Base-by-base conservation (phyloP, 1,140 invertebrate species). In the Platorchestia sp. region DNA sequence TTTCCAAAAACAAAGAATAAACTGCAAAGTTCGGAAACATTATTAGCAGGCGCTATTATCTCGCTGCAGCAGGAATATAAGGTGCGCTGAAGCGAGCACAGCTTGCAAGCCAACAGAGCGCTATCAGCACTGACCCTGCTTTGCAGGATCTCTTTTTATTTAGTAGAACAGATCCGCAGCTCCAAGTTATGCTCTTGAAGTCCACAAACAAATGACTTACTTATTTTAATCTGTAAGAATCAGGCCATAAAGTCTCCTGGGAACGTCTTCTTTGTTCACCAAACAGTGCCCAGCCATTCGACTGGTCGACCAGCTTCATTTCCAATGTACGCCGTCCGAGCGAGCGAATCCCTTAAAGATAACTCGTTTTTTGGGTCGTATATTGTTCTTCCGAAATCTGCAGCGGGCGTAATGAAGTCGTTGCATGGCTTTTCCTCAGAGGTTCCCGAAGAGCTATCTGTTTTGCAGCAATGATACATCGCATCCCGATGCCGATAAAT, bases 151-250 rank as follows among this genome's bases (percentile, higher is more conserved):
- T 75, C 59, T 75, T 75, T 75, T 75, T 75, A 42, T 89, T 89
- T 89, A 89, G 87, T 44, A 89, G 27, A 89, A 89, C n/a, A 89
- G 87, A 89, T 89, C 87, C 27, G n/a, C 87, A 10, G 43, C 87
- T 44, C 5, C 87, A 43, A 89, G 36, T 89, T 89, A 89, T 89
- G 87, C 43, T 89, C 87, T 89, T 44, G 87, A 89, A 89, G 87
- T 43, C 87, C 87, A 89, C 87, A 89, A 89, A 93, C 91, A 93
- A 93, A 93, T 93, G 91, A 93, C 91, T 93, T 93, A 93, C 91
- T 93, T 93, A 93, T 47, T 93, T 93, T 93, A 93, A 93, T 93
- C 91, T 93, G 36, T 40, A 93, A 45, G 40, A 93, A 93, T 93
- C 91, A 45, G 43, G 45, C 91, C 91, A 47, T 93, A 93, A 93